Percentiles rank a stretch among this genome's conserved stretches.
Evolutionary conservation across 2,888 invertebrate species (phyloP).

Genomic region (Cantharis rufa): DNA sequence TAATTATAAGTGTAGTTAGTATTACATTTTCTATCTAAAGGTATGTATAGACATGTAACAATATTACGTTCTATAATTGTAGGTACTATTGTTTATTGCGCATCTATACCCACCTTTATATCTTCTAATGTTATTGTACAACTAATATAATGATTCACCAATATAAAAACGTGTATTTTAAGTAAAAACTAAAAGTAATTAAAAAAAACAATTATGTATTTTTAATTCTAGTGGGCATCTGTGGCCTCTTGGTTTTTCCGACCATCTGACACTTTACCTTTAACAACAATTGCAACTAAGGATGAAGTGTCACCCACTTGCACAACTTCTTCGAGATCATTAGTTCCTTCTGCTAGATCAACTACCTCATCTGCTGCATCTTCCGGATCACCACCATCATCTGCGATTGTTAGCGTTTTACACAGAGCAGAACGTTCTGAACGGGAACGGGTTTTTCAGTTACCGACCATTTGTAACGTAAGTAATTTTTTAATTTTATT

Average conservation of each 20-base stretch:
- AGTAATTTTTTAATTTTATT: slow-evolving; percentile 32
- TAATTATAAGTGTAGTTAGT: too few relatives aligned
- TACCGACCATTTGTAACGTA: slow-evolving; percentile 56
- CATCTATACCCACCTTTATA: too few relatives aligned
- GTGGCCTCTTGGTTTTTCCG: slow-evolving; percentile 58
- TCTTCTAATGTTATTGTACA: not conserved
- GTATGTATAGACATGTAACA: too few relatives aligned
- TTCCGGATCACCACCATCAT: slow-evolving; percentile 30
- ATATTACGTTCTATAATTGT: too few relatives aligned
- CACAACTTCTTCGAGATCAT: slow-evolving; percentile 24
- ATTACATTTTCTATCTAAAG: too few relatives aligned
- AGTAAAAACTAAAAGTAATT: too few relatives aligned
- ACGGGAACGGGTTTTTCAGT: slow-evolving; percentile 46
- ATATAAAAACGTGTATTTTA: not conserved
- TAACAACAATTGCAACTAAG: slow-evolving; percentile 45
- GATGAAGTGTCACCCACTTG: slow-evolving; percentile 37
- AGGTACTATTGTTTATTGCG: too few relatives aligned
- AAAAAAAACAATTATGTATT: slow-evolving; percentile 5
- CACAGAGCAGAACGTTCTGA: slow-evolving; percentile 37
- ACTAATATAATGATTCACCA: not conserved
- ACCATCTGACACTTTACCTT: slow-evolving; percentile 47
- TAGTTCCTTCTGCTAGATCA: slow-evolving; percentile 30
- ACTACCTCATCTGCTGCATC: slow-evolving; percentile 33
- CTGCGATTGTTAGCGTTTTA: slow-evolving; percentile 17
- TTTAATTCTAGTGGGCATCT: slow-evolving; percentile 56